These are phyloP conservation scores for Protaetia brevitarsis DNA, from an alignment of 1,140 invertebrate genomes.

Conservation along the genomic window DNA sequence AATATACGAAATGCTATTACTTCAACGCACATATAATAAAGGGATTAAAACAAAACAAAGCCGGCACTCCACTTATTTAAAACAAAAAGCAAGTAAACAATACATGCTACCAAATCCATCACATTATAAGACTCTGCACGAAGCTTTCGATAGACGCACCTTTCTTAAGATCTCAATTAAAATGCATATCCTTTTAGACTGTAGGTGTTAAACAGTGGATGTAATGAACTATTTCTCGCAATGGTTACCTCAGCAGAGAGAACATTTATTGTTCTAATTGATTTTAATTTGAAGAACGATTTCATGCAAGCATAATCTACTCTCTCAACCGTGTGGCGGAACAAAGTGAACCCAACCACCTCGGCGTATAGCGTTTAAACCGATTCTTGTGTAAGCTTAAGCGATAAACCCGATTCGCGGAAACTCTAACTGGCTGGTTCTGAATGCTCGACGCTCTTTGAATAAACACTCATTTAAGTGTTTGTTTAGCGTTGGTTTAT, in stretches of 20 bases:
- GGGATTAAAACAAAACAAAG: too few relatives aligned
- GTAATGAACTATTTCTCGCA: not conserved
- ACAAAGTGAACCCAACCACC: not conserved
- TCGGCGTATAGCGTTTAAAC: not conserved
- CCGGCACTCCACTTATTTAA: too few relatives aligned
- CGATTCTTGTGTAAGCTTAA: constrained; percentile 13
- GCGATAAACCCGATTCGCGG: not conserved
- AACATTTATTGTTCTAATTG: not conserved
- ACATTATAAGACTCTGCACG: too few relatives aligned
- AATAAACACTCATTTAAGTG: too few relatives aligned
- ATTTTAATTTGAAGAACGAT: not conserved
- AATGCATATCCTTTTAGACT: not conserved
- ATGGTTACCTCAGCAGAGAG: not conserved
- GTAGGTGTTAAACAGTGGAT: not conserved
- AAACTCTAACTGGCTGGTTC: too few relatives aligned
- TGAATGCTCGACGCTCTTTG: too few relatives aligned
- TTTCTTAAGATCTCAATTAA: constrained; percentile 6
- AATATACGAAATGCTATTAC: too few relatives aligned
- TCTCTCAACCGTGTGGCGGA: not conserved
- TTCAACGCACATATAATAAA: too few relatives aligned
- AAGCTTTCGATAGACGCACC: too few relatives aligned
- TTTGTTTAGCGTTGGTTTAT: too few relatives aligned
- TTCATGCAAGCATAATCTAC: not conserved
- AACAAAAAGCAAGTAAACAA: too few relatives aligned
- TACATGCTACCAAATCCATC: too few relatives aligned